Conservation (phyloP, 2,888 invertebrate species). For the Harpalus rufipes region DNA sequence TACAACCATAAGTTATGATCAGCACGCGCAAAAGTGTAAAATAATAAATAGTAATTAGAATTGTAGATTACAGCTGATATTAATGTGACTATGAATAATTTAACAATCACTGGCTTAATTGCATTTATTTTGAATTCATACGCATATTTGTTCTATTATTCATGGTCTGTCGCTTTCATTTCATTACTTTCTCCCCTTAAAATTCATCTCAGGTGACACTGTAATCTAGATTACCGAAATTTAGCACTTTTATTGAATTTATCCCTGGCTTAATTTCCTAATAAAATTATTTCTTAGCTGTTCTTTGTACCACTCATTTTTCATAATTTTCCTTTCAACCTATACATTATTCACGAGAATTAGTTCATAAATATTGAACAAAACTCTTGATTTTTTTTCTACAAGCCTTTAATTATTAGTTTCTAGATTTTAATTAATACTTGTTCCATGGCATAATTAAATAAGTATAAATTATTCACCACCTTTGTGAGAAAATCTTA, state of each 20-base stretch:
- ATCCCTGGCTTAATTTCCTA: conserved; percentile 42
- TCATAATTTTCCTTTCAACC: conserved; percentile 42
- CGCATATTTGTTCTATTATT: conserved; percentile 35
- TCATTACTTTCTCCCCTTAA: conserved; percentile 13
- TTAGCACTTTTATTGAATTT: conserved; percentile 57
- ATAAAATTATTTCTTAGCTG: conserved; percentile 52
- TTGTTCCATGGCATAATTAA: conserved; percentile 17
- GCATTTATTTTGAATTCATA: conserved; percentile 10
- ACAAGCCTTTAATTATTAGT: conserved; percentile 29
- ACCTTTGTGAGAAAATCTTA: background rate
- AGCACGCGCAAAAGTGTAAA: conserved; percentile 23
- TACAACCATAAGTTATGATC: conserved; percentile 1
- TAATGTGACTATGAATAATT: conserved; percentile 46
- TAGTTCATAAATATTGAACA: conserved; percentile 52
- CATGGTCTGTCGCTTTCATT: conserved; percentile 11
- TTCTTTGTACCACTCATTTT: conserved; percentile 44
- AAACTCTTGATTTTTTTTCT: conserved; percentile 11
- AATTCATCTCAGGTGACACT: conserved; percentile 7
- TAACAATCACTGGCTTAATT: conserved; percentile 9
- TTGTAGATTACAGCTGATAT: conserved; percentile 7
- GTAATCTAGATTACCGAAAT: conserved; percentile 36
- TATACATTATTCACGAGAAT: conserved; percentile 51
- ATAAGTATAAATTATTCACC: conserved; percentile 15
- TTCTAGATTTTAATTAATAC: conserved; percentile 30
- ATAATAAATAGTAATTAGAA: conserved; percentile 29